Evolutionary conservation across 2,797 vertebrate species (phyloP).

Genomic region (Amniataba percoides): DNA sequence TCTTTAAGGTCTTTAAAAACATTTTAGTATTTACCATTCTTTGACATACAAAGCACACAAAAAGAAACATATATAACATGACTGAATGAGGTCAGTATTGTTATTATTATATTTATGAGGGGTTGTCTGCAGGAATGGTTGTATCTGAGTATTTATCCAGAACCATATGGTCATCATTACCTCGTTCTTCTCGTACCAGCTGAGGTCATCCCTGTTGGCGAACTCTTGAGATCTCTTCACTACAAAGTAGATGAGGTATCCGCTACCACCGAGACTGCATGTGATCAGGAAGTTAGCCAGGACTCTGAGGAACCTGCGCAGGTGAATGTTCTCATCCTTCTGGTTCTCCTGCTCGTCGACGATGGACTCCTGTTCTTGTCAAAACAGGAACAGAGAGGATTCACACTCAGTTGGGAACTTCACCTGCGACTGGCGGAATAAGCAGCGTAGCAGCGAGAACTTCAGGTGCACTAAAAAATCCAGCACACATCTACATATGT

Average conservation of each 20-base stretch:
- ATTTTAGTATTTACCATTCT: neutral
- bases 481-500: neutral
- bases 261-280: slow-evolving; percentile 95
- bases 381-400: neutral
- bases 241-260: slow-evolving; percentile 98
- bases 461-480: neutral
- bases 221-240: slow-evolving; percentile 98
- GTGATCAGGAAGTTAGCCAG: slow-evolving; percentile 94
- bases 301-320: slow-evolving; percentile 94
- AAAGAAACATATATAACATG: no score
- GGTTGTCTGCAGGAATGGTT: no score
- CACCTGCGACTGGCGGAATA: neutral
- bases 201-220: slow-evolving; percentile 88
- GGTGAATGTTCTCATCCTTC: slow-evolving; percentile 97
- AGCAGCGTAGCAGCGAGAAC: neutral
- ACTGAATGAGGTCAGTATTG: no score
- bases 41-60: neutral
- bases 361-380: slow-evolving; percentile 92
- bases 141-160: neutral
- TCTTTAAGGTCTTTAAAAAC: neutral
- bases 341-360: slow-evolving; percentile 99
- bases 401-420: neutral
- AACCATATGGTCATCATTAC: slow-evolving; percentile 73
- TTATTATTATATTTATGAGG: no score
- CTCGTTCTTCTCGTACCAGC: slow-evolving; percentile 99